Percentiles rank a stretch among this genome's conserved stretches.
phyloP scores from a whole-genome alignment of 2,888 invertebrate genomes.

The Lithophane socia region DNA sequence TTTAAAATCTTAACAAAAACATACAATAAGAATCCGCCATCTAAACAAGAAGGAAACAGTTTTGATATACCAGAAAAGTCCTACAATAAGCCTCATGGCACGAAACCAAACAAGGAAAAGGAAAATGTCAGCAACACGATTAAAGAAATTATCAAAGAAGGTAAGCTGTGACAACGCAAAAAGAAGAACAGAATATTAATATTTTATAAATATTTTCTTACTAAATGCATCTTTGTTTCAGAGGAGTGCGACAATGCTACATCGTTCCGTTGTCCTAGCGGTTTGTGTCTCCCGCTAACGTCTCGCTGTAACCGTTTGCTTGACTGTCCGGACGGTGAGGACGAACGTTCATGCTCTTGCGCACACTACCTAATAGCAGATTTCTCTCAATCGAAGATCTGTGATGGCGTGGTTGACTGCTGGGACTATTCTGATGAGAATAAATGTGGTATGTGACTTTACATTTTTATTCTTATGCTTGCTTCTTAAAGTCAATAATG shows the following conservation, averaged over 20 bases:
- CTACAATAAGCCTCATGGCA: slow-evolving; percentile 74
- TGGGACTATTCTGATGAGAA: slow-evolving; percentile 95
- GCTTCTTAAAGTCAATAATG: not conserved
- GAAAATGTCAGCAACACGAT: slow-evolving; percentile 61
- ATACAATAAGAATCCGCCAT: slow-evolving; percentile 89
- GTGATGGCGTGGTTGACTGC: slow-evolving; percentile 95
- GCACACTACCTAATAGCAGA: slow-evolving; percentile 94
- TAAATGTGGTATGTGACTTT: slow-evolving; percentile 92
- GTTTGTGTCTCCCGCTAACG: slow-evolving; percentile 91
- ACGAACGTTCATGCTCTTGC: slow-evolving; percentile 94
- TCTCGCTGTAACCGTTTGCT: slow-evolving; percentile 93
- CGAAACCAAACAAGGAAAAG: slow-evolving; percentile 78
- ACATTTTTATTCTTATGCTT: not conserved
- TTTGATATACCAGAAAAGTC: slow-evolving; percentile 83
- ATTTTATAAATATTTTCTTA: not conserved
- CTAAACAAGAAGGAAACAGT: slow-evolving; percentile 86
- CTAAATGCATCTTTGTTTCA: slow-evolving; percentile 63
- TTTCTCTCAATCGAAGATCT: slow-evolving; percentile 93
- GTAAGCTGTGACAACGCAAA: slow-evolving; percentile 63
- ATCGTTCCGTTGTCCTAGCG: slow-evolving; percentile 91
- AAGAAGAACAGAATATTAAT: not conserved
- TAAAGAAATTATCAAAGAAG: slow-evolving; percentile 69
- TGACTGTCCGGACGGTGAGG: slow-evolving; percentile 93
- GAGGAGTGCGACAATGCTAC: slow-evolving; percentile 87
- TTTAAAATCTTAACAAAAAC: slow-evolving; percentile 92